A percentile compares a stretch with the other conserved stretches of the same genome.
phyloP scores from a whole-genome alignment of 2,797 vertebrate genomes.

The Coregonus ussuriensis region DNA sequence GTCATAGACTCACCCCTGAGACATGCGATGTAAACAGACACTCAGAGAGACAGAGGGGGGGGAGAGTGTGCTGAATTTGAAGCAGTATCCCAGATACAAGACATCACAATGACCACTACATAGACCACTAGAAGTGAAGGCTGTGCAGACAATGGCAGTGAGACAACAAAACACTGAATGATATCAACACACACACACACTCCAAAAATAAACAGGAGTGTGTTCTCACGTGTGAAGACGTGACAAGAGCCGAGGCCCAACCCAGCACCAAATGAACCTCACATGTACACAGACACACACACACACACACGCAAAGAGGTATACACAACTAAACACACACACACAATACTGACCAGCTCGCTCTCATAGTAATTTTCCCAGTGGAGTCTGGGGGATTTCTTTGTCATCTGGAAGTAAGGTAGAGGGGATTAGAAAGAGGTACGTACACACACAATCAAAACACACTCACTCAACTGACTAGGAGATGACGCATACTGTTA shows the following conservation, averaged over 20 bases:
- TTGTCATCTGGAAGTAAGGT: conserved; percentile 94
- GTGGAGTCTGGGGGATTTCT: conserved; percentile 89
- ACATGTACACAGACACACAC: conserved; percentile 26
- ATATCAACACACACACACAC: not conserved
- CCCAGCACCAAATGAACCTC: not conserved
- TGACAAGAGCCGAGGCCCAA: not conserved
- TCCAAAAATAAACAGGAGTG: not conserved
- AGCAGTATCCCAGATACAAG: not conserved
- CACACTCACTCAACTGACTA: conserved; percentile 34
- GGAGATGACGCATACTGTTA: conserved; percentile 30
- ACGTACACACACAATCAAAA: conserved; percentile 27
- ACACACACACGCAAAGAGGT: conserved; percentile 47
- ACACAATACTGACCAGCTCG: conserved; percentile 91
- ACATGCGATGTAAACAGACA: conserved; percentile 49
- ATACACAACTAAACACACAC: conserved; percentile 44
- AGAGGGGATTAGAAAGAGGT: conserved; percentile 72
- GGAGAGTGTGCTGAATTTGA: not conserved
- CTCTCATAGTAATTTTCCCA: conserved; percentile 97
- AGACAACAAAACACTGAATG: not conserved
- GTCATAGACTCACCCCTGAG: conserved; percentile 50
- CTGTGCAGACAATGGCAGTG: not conserved
- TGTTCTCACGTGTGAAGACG: not conserved
- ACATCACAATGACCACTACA: conserved; percentile 7
- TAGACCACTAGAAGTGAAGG: not conserved
- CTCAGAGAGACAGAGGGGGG: not conserved